Evolutionary conservation across 2,797 vertebrate genomes (phyloP), one percentile per base, ranked within the genome.

Genomic region (Paguma larvata): DNA sequence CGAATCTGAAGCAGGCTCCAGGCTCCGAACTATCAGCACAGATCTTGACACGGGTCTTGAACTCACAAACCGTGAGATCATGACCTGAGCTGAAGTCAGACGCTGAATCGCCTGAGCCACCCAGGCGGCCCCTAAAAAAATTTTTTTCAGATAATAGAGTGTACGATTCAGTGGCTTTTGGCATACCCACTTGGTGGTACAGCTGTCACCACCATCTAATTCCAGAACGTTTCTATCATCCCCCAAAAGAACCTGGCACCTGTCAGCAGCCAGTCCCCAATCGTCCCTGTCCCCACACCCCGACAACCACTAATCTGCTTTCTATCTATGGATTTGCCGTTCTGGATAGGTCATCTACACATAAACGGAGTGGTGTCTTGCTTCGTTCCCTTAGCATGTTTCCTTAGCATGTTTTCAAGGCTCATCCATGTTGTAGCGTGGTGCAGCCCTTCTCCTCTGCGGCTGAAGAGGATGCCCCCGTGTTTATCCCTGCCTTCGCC

Each of bases 401-500:
- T 44, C 41, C 68, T 65, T 27, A 30, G 16, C 14, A 0, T 8
- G 75, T 38, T 56, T 44, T 41, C 68, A 16, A 77, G 56, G 70
- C 21, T 73, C 15, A 3, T n/a, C 32, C 1, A 0, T 0, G 53
- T 19, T 46, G 34, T 13, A 21, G 10, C 3, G 7, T 27, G 34
- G 46, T 14, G 18, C 41, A n/a, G 34, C 15, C 2, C 44, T 46
- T 48, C 63, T 18, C 65, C 38, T 83, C 83, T 38, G 11, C 7
- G 53, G 72, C 48, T n/a, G 48, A 72, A 14, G 34, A 27, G 41
- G 73, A 25, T 19, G 34, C 73, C 18, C 19, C 6, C 14, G 9
- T 32, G 4, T 34, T 16, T 14, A 38, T 18, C 11, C 27, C 1
- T 38, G 38, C 38, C 10, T 14, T 5, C 4, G 8, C 0, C 72